Evolutionary conservation across 2,888 invertebrate genomes (phyloP).

Genomic region (Parthenolecanium corni): DNA sequence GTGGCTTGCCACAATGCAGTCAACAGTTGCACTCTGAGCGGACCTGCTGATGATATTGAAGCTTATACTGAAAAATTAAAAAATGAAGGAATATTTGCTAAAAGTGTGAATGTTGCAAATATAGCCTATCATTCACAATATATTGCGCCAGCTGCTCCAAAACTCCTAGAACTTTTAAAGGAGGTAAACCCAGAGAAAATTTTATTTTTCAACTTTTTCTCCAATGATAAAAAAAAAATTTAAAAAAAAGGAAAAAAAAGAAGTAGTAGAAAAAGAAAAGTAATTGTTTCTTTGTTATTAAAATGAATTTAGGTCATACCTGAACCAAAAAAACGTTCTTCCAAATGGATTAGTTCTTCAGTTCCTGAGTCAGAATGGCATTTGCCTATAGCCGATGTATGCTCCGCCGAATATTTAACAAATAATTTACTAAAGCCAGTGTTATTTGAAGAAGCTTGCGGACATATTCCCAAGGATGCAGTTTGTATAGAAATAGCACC

Average conservation of each 20-base stretch:
- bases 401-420: conserved; percentile 55
- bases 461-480: conserved; percentile 66
- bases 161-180: conserved; percentile 51
- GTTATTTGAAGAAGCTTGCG: conserved; percentile 69
- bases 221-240: too few species aligned
- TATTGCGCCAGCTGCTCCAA: conserved; percentile 59
- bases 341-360: conserved; percentile 55
- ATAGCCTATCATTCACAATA: conserved; percentile 84
- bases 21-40: conserved; percentile 67
- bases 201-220: too few species aligned
- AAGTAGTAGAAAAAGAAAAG: too few species aligned
- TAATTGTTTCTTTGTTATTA: too few species aligned
- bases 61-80: conserved; percentile 52
- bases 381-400: conserved; percentile 44
- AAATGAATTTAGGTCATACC: conserved; percentile 39
- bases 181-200: conserved; percentile 38
- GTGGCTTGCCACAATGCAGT: conserved; percentile 71
- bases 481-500: conserved; percentile 81
- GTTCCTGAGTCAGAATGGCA: conserved; percentile 50
- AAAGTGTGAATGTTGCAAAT: conserved; percentile 71
- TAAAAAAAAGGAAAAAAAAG: too few species aligned
- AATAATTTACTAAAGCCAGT: conserved; percentile 57
- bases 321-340: conserved; percentile 44
- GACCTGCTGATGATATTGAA: conserved; percentile 53
- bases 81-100: conserved; percentile 63